Evolutionary conservation across 2,888 invertebrate genomes (phyloP), one percentile per base, ranked within the genome.

Genomic region (Limenitis camilla): DNA sequence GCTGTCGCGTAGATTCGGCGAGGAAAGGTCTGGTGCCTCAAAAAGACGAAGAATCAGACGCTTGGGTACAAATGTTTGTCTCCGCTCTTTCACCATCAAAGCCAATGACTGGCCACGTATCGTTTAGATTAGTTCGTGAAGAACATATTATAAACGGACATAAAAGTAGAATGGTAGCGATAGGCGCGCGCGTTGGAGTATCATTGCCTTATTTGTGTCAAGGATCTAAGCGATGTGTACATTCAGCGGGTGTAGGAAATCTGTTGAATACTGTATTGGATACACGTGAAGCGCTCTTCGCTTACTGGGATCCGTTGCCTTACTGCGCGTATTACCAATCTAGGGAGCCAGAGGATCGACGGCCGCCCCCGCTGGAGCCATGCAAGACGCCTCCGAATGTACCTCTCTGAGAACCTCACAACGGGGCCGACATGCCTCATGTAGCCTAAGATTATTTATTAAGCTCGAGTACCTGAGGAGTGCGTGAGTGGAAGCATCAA

Each of bases 241-340:
- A 91, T 59, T 89, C 92, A 44, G 89, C 89, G 1, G 83, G 91
- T 4, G 88, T 92, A 5, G 89, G 90, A 19, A 90, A 90, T 67
- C 71, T 92, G 43, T 79, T 92, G 63, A 91, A 91, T 36, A 92
- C 91, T 0, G 92, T 93, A 35, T 72, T 94, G 61, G 94, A 94
- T 67, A 94, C 93, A 62, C 88, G 93, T 38, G 94, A 95, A 70
- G 94, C 94, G 0, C 81, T 95, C 1, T 95, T 95, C 68, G 90
- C 92, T 5, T 92, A 92, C 68, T 95, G 95, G 95, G 95, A 95
- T 71, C 95, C 95, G 5, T 72, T 95, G 64, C 95, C 95, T 0
- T 95, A 95, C 71, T 94, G 94, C 69, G 94, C 94, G 3, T 95
- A 94, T 72, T 95, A 95, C 78, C 94, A 94, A 71, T 91, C 95